A percentile compares a stretch with the other conserved stretches of the same genome.
Conservation (phyloP, 2,797 vertebrate genomes). For the Crenichthys baileyi region DNA sequence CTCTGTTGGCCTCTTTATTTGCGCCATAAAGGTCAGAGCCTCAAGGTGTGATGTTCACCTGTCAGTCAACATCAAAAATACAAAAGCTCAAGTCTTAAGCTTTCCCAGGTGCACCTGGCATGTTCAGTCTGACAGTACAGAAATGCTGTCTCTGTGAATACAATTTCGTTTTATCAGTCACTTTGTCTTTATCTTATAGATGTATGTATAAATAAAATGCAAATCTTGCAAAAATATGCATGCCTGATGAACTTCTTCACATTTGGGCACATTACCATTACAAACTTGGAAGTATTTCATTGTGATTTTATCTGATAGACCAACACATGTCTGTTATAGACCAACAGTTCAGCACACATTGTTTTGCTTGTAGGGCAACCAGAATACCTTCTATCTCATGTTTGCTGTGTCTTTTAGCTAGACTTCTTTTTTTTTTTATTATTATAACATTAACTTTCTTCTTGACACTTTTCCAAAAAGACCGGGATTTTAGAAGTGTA, state of each 20-base stretch:
- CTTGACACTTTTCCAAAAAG: neutral
- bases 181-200: neutral
- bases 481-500: neutral
- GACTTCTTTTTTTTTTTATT: neutral
- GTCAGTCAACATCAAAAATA: slow-evolving; percentile 61
- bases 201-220: neutral
- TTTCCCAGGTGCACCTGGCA: slow-evolving; percentile 37
- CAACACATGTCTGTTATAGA: too few relatives aligned
- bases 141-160: slow-evolving; percentile 27
- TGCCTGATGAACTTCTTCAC: neutral
- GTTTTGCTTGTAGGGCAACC: neutral
- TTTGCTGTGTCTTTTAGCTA: neutral
- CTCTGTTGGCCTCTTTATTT: slow-evolving; percentile 30
- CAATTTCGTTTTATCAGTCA: slow-evolving; percentile 6
- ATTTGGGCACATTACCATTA: neutral
- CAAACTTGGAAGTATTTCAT: neutral
- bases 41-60: slow-evolving; percentile 53
- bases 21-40: slow-evolving; percentile 32
- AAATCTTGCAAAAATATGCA: neutral
- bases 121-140: slow-evolving; percentile 13
- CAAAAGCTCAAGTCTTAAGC: slow-evolving; percentile 31
- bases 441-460: neutral
- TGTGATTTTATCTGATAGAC: neutral
- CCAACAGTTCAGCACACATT: neutral
- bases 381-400: neutral